Percentiles rank a stretch among this genome's conserved stretches.
Conservation (phyloP, 1,140 invertebrate species). For the Aphaenogaster rudis region DNA sequence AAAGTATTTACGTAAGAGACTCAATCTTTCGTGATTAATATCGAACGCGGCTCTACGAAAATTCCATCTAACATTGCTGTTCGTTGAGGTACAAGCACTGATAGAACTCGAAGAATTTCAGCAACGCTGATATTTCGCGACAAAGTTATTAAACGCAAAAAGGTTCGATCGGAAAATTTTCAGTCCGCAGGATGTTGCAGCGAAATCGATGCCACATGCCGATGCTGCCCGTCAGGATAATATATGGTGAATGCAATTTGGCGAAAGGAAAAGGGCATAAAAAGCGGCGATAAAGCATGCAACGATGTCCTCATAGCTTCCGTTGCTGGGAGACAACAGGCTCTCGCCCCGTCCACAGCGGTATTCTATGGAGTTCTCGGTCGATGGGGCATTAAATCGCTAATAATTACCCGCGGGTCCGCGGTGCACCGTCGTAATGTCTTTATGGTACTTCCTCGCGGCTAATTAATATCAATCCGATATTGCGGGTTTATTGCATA, state of each 20-base stretch:
- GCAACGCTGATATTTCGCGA: slow-evolving; percentile 24
- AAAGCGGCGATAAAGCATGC: slow-evolving; percentile 58
- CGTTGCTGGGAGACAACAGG: slow-evolving; percentile 49
- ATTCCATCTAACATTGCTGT: slow-evolving; percentile 24
- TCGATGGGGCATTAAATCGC: slow-evolving; percentile 77
- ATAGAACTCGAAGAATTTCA: slow-evolving; percentile 42
- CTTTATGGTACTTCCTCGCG: slow-evolving; percentile 76
- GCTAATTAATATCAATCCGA: slow-evolving; percentile 78
- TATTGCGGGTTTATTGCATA: slow-evolving; percentile 75
- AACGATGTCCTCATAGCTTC: neutral
- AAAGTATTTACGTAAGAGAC: slow-evolving; percentile 10
- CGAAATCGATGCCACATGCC: slow-evolving; percentile 27
- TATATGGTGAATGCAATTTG: slow-evolving; percentile 19
- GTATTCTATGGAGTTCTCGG: slow-evolving; percentile 66
- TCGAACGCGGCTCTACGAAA: slow-evolving; percentile 9
- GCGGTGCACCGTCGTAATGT: slow-evolving; percentile 75
- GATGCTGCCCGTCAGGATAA: neutral
- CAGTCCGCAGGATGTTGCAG: neutral
- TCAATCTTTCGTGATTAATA: slow-evolving; percentile 47
- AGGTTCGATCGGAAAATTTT: slow-evolving; percentile 9
- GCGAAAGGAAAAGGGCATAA: slow-evolving; percentile 62
- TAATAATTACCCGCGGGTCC: slow-evolving; percentile 75
- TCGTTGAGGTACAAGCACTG: slow-evolving; percentile 11
- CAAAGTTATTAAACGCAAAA: slow-evolving; percentile 45
- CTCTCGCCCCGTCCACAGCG: slow-evolving; percentile 14